These are phyloP conservation scores for Heterotilapia buettikoferi DNA, from an alignment of 2,113 vertebrate genomes.

Conservation along the genomic window DNA sequence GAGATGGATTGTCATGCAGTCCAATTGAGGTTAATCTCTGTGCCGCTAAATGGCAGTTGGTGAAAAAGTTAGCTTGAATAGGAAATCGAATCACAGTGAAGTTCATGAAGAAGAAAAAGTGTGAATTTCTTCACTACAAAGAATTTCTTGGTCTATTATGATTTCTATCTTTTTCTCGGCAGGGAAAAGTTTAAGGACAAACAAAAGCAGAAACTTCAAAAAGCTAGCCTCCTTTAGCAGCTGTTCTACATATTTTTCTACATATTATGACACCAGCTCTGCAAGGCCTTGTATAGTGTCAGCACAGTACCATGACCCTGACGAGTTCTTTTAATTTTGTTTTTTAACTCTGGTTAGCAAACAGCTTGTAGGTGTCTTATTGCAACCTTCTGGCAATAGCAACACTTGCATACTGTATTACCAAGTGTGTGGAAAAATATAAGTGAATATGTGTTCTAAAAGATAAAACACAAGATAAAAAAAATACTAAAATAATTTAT, in stretches of 20 bases:
- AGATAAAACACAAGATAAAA: neutral
- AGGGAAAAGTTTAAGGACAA: neutral
- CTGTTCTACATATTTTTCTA: neutral
- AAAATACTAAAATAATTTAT: neutral
- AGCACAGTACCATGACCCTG: neutral
- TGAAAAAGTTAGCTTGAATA: neutral
- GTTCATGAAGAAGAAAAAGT: neutral
- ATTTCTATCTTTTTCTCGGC: neutral
- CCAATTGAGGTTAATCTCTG: neutral
- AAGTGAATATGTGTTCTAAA: neutral
- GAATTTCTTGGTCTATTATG: neutral
- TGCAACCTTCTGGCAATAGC: neutral
- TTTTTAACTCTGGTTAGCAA: neutral
- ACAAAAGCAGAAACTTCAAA: neutral
- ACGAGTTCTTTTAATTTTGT: neutral
- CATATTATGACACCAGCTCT: neutral
- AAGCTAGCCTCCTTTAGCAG: neutral
- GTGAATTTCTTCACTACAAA: neutral
- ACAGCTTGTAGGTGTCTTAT: neutral
- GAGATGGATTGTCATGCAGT: neutral
- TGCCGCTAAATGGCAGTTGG: neutral
- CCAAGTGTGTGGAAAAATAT: neutral
- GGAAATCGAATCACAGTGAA: neutral
- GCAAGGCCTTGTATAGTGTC: neutral
- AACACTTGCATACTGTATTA: neutral